A percentile compares a stretch with the other conserved stretches of the same genome.
Evolutionary conservation across 2,113 vertebrate species (phyloP).

Genomic region (Platycercus adscitus): DNA sequence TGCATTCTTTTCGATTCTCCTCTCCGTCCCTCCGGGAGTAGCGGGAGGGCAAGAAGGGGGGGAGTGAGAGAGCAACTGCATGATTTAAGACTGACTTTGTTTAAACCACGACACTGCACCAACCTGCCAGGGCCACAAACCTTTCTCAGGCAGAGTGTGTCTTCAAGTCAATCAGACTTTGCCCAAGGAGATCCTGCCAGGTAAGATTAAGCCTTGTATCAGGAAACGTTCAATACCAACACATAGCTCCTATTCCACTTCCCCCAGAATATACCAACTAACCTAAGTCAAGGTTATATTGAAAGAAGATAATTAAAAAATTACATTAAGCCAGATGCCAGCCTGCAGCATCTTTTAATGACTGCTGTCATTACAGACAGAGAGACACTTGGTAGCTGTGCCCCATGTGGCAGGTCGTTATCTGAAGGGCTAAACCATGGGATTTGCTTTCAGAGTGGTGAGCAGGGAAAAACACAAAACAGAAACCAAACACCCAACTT

Average conservation of each 20-base stretch:
- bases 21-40: no score
- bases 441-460: not conserved
- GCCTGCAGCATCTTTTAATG: not conserved
- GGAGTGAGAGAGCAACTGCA: no score
- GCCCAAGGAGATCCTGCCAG: slow-evolving; percentile 8
- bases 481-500: not conserved
- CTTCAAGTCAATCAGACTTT: not conserved
- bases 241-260: not conserved
- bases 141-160: not conserved
- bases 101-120: no score
- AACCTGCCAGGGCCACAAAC: not conserved
- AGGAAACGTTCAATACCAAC: not conserved
- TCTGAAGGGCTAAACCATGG: not conserved
- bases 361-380: not conserved
- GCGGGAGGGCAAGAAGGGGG: no score
- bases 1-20: no score
- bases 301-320: slow-evolving; percentile 16
- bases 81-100: no score
- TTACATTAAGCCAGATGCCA: not conserved
- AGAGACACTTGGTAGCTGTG: not conserved
- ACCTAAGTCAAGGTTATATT: not conserved
- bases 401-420: not conserved
- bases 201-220: not conserved
- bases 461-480: not conserved
- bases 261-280: not conserved